Conservation (phyloP, 2,113 vertebrate genomes). For the Sphaerodactylus townsendi region DNA sequence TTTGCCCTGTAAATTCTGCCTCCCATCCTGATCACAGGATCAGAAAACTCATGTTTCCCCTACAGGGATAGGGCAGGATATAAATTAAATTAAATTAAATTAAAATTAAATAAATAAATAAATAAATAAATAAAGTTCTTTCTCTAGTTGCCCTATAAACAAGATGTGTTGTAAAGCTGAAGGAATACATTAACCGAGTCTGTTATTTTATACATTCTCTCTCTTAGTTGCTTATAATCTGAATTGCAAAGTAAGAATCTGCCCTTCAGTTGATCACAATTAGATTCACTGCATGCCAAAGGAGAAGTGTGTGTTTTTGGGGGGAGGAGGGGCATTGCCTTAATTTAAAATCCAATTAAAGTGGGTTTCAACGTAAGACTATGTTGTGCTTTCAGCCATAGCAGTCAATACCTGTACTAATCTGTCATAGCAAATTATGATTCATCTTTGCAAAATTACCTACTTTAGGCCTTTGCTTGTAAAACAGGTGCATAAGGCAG, state of each 20-base stretch:
- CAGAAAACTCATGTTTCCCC: background rate
- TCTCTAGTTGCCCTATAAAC: too few species aligned
- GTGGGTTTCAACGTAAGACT: conserved; percentile 49
- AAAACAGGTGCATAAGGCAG: conserved; percentile 42
- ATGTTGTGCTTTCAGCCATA: conserved; percentile 50
- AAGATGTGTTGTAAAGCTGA: too few species aligned
- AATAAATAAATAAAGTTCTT: too few species aligned
- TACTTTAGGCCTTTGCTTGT: conserved; percentile 63
- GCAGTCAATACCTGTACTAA: conserved; percentile 64
- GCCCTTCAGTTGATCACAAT: conserved; percentile 23
- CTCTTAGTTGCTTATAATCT: background rate
- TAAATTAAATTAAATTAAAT: too few species aligned
- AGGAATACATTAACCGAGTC: too few species aligned
- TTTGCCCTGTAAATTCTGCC: background rate
- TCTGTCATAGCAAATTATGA: conserved; percentile 62
- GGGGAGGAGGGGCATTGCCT: conserved; percentile 25
- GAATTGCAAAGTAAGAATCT: background rate
- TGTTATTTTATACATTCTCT: background rate
- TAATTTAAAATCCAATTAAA: conserved; percentile 50
- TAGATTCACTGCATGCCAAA: conserved; percentile 21
- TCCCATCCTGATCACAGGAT: background rate
- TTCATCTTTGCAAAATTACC: conserved; percentile 71
- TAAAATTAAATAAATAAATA: too few species aligned
- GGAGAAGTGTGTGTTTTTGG: background rate
- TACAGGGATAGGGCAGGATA: too few species aligned